Evolutionary conservation across 2,797 vertebrate species (phyloP), one percentile per base, ranked within the genome.

Genomic region (Gallinago nigripennis): DNA sequence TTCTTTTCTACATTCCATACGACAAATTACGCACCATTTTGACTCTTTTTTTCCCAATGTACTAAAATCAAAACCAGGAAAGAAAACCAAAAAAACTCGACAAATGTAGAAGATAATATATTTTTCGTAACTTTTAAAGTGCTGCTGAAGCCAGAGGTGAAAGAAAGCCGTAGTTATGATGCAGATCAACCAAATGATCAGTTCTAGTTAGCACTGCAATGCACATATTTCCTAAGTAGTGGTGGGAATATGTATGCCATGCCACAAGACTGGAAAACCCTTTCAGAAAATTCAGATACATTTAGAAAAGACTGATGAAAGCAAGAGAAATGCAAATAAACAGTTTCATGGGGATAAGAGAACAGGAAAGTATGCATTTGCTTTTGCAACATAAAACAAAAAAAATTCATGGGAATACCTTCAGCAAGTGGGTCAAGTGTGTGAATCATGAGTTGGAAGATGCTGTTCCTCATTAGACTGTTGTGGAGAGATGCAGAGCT

Each of bases 371-470:
- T 11, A 58, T 75, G 60, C 28, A 10, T 53, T 72, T 9, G 43
- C 14, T 81, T 86, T 71, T 64, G 14, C 3, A 73, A 28, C 11
- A 76, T 16, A 64, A 71, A 77, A 41, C 10, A 0, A 31, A n/a
- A 45, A 21, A 41, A 88, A 13, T 4, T 46, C 64, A 72, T 6
- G 73, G 90, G 97, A 73, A 81, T 99, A 99, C 99, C 99, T 98
- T 99, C 99, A 31, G 98, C 99, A 27, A 99, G 98, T 2, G 99
- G 99, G 96, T 99, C 99, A 48, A 99, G 98, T 3, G 99, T 99
- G 96, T 99, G 99, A 83, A 99, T 99, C 99, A 99, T 99, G 78
- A 99, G 99, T 95, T 99, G 99, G 96, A 99, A 99, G 97, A 99
- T 99, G 97, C 99, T 99, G 96, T 99, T 99, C 96, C 99, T 99